phyloP scores from a whole-genome alignment of 2,888 invertebrate species.

The Tachina lurida region DNA sequence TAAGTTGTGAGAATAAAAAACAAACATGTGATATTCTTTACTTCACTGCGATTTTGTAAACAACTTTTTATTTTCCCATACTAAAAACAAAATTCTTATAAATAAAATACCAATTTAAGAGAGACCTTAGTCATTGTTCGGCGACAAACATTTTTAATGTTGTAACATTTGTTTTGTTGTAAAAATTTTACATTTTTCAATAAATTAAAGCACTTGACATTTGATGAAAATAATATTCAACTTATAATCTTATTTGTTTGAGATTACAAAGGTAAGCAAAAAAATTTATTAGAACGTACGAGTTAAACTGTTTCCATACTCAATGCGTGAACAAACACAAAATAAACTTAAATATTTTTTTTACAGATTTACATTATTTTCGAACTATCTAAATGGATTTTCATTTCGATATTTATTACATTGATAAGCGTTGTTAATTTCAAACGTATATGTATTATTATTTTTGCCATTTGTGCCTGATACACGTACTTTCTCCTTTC shows the following conservation, averaged over 20 bases:
- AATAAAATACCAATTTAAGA: conserved; percentile 26
- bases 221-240: not conserved
- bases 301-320: not conserved
- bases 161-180: conserved; percentile 32
- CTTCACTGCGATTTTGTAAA: conserved; percentile 31
- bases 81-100: conserved; percentile 26
- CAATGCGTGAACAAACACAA: conserved; percentile 3
- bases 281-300: not conserved
- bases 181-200: conserved; percentile 1
- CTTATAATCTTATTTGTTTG: not conserved
- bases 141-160: conserved; percentile 47
- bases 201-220: not conserved
- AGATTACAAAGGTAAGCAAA: conserved; percentile 32
- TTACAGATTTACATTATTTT: conserved; percentile 1
- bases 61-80: conserved; percentile 27
- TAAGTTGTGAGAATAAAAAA: conserved; percentile 41
- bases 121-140: conserved; percentile 45
- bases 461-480: conserved; percentile 58
- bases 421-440: not conserved
- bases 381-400: not conserved
- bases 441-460: conserved; percentile 4
- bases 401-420: not conserved
- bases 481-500: conserved; percentile 11
- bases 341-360: not conserved
- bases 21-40: conserved; percentile 50